These are phyloP conservation scores for Tachina lurida DNA, from an alignment of 2,888 invertebrate genomes.

Conservation along the genomic window DNA sequence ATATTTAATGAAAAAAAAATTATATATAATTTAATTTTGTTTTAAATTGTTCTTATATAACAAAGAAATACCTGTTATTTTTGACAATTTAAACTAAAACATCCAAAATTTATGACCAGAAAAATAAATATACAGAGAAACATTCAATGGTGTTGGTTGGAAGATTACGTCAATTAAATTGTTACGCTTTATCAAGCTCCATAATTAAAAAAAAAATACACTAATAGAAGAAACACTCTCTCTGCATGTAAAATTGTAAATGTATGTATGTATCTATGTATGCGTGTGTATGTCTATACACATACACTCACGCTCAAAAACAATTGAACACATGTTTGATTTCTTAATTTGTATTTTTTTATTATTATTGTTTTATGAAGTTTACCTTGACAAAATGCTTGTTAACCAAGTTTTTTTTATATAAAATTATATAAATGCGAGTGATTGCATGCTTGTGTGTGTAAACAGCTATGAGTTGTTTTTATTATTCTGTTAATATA, in stretches of 20 bases:
- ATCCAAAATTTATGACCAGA: conserved; percentile 1
- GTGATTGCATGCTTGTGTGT: background rate
- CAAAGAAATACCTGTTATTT: too few relatives aligned
- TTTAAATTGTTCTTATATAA: too few relatives aligned
- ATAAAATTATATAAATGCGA: background rate
- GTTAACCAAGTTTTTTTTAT: conserved; percentile 45
- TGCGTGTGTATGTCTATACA: background rate
- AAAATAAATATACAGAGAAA: background rate
- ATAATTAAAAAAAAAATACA: background rate
- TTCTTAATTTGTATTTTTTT: conserved; percentile 17
- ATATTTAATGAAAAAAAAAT: too few relatives aligned
- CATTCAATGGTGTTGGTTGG: background rate
- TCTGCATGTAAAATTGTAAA: background rate
- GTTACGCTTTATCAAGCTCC: background rate
- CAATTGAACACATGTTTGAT: conserved; percentile 52
- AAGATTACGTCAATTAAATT: conserved; percentile 37
- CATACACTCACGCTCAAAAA: background rate
- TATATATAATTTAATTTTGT: too few relatives aligned
- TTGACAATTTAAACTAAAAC: too few relatives aligned
- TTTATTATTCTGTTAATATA: background rate
- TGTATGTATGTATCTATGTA: background rate
- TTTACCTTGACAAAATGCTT: conserved; percentile 64
- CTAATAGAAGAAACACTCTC: background rate
- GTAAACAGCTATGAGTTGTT: background rate
- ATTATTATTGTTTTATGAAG: conserved; percentile 36